These are phyloP conservation scores for Slavum lentiscoides DNA, from an alignment of 2,888 invertebrate genomes.

Conservation along the genomic window DNA sequence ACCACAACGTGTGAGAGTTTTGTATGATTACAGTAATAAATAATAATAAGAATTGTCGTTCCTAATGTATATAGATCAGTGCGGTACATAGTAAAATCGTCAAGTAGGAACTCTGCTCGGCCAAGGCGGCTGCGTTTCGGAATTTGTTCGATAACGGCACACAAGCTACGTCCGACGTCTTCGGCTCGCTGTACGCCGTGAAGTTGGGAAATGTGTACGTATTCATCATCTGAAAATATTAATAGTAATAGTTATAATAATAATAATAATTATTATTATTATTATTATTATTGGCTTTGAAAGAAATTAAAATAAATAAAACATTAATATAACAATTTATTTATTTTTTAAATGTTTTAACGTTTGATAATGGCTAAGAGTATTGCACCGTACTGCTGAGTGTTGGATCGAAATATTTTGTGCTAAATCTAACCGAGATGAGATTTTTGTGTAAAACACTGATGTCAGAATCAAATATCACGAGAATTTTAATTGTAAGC, in stretches of 20 bases:
- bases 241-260: not conserved
- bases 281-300: no score
- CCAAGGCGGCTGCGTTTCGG: constrained; percentile 20
- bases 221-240: constrained; percentile 41
- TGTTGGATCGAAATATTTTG: no score
- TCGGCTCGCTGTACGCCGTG: constrained; percentile 29
- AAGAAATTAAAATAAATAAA: no score
- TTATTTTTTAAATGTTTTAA: no score
- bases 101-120: constrained; percentile 41
- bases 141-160: constrained; percentile 38
- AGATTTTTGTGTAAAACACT: no score
- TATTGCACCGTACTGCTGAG: no score
- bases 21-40: not conserved
- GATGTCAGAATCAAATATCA: no score
- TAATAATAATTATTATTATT: not conserved
- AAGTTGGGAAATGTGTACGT: constrained; percentile 45
- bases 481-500: no score
- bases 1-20: constrained; percentile 26
- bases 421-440: no score
- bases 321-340: no score
- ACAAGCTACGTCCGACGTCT: not conserved
- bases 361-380: no score
- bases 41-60: constrained; percentile 5
- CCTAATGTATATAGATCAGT: constrained; percentile 41
- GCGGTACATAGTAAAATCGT: constrained; percentile 35